Evolutionary conservation across 37 sponge, comb jelly and placozoan species (phyloP).

Genomic region (Beroe forskalii): DNA sequence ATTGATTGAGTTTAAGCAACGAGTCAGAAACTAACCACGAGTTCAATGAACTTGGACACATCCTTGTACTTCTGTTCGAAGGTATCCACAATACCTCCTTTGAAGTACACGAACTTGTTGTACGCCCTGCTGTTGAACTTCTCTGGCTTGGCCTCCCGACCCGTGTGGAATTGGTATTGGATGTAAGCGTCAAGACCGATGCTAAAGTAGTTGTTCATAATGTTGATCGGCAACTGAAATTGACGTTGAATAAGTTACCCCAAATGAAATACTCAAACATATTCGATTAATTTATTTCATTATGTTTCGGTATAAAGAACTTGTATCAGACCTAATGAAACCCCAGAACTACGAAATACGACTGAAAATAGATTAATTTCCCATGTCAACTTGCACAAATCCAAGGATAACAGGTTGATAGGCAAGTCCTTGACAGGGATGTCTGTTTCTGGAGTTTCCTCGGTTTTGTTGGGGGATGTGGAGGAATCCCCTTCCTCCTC

Average conservation of each 20-base stretch:
- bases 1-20: too few species aligned
- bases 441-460: constrained; percentile 7
- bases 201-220: constrained; percentile 42
- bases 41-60: constrained; percentile 42
- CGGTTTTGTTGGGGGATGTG: not conserved
- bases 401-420: too few species aligned
- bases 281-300: too few species aligned
- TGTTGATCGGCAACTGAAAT: constrained; percentile 32
- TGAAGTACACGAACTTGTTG: constrained; percentile 61
- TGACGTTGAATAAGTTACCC: too few species aligned
- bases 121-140: constrained; percentile 62
- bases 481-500: constrained; percentile 53
- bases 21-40: not conserved
- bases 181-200: constrained; percentile 50
- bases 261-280: too few species aligned
- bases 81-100: constrained; percentile 54
- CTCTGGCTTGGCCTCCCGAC: constrained; percentile 55
- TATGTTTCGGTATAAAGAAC: too few species aligned
- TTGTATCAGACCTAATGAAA: too few species aligned
- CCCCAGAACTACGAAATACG: too few species aligned
- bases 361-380: too few species aligned
- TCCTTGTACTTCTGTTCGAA: constrained; percentile 63
- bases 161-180: constrained; percentile 60
- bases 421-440: constrained; percentile 25
- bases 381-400: too few species aligned